Percentiles rank a stretch among this genome's conserved stretches.
phyloP scores from a whole-genome alignment of 2,888 invertebrate genomes.

The Idaea aversata region DNA sequence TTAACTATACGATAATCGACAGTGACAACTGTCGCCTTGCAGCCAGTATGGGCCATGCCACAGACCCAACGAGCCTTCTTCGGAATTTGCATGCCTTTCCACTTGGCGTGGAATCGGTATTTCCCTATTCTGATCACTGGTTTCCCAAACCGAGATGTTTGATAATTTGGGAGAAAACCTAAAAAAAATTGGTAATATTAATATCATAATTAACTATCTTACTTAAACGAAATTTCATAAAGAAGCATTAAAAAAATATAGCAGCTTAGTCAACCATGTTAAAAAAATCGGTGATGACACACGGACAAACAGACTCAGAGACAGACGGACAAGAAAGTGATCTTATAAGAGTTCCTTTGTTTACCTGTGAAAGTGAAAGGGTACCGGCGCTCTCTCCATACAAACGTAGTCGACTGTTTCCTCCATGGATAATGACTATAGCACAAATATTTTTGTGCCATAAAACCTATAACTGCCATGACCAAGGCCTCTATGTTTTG shows the following conservation, averaged over 20 bases:
- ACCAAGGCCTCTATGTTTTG: too few species aligned
- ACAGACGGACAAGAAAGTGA: too few species aligned
- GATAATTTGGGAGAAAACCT: not conserved
- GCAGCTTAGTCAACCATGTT: too few species aligned
- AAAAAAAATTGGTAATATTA: not conserved
- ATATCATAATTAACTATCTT: not conserved
- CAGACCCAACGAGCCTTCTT: conserved; percentile 35
- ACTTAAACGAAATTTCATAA: not conserved
- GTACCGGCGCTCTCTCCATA: too few species aligned
- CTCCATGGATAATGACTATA: too few species aligned
- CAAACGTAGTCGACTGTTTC: too few species aligned
- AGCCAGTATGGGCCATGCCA: conserved; percentile 4
- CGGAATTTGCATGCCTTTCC: conserved; percentile 24
- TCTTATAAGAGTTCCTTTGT: too few species aligned
- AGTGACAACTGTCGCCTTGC: conserved; percentile 35
- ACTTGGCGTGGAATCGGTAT: conserved; percentile 37
- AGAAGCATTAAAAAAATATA: not conserved
- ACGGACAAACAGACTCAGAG: too few species aligned
- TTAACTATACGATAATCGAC: conserved; percentile 26
- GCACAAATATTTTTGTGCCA: too few species aligned
- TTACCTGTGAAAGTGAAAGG: too few species aligned
- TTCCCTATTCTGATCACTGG: conserved; percentile 37
- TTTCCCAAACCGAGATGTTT: conserved; percentile 42
- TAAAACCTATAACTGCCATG: too few species aligned
- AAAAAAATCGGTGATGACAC: too few species aligned